Evolutionary conservation across 2,113 vertebrate genomes (phyloP), one percentile per base, ranked within the genome.

Genomic region (Collichthys lucidus): DNA sequence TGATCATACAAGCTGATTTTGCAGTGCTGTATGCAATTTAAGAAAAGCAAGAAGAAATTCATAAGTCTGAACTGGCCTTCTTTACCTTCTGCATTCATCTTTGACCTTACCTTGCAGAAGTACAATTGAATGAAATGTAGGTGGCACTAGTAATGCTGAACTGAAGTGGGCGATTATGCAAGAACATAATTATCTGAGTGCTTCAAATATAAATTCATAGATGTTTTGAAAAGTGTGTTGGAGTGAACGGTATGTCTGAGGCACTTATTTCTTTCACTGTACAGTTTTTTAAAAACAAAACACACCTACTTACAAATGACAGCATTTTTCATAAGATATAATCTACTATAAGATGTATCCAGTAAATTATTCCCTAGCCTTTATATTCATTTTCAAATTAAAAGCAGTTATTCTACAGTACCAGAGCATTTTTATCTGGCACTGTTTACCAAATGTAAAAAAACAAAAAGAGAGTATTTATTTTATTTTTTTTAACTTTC

Each of bases 71-170:
- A 26, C 5, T 29, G 26, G 74, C 49, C 74, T 77, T 40, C 56
- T 49, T 12, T 16, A 8, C n/a, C 55, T 46, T 40, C 47, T 74
- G n/a, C 50, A 49, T 56, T 60, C 29, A 65, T 49, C 57, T 74
- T 11, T 67, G 12, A 74, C 15, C 22, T 29, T 7, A 14, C 20
- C 16, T 29, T 80, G 26, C 42, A 40, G 22, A 69, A 74, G 56
- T 12, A 55, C 35, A 79, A 67, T 57, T 50, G 52, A 16, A 16
- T 52, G n/a, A 74, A 67, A 65, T 19, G 79, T 87, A 69, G 73
- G 76, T 49, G 69, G 79, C 50, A 22, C 42, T 75, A 83, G 83
- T 71, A 67, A 71, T 71, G 80, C 22, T 15, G 60, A 73, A 63
- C 11, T 40, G 7, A 19, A 63, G 66, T 69, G 71, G 75, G 63